These are phyloP conservation scores for Lepetodrilus schrolli DNA, from an alignment of 2,888 invertebrate genomes.

Conservation along the genomic window DNA sequence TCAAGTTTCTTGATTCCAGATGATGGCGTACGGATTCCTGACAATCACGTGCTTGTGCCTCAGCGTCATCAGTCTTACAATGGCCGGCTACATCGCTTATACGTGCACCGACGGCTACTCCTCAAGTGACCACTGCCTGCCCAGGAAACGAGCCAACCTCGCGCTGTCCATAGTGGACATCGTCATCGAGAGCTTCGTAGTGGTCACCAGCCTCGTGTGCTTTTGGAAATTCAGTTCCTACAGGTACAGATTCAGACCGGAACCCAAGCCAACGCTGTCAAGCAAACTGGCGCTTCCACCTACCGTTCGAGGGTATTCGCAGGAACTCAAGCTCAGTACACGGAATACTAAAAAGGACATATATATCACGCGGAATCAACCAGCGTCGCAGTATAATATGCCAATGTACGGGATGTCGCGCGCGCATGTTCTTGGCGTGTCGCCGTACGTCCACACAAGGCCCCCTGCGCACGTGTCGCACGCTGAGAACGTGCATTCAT, in stretches of 20 bases:
- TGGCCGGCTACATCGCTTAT: not conserved
- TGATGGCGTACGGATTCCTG: conserved; percentile 6
- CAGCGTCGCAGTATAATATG: too few relatives aligned
- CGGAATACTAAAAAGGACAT: too few relatives aligned
- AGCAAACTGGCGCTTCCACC: too few relatives aligned
- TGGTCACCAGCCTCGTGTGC: not conserved
- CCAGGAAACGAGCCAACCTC: conserved; percentile 2
- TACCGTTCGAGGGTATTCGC: too few relatives aligned
- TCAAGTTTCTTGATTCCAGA: not conserved
- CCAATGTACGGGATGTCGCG: too few relatives aligned
- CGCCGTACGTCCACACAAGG: too few relatives aligned
- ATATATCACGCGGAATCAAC: too few relatives aligned
- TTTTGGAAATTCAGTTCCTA: conserved; percentile 12
- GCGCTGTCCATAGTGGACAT: conserved; percentile 17
- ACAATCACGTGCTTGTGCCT: not conserved
- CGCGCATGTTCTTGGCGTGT: too few relatives aligned
- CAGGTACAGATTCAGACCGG: not conserved
- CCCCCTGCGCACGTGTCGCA: too few relatives aligned
- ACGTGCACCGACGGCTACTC: not conserved
- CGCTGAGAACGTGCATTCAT: too few relatives aligned
- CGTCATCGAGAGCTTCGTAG: conserved; percentile 7
- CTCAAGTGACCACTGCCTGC: not conserved
- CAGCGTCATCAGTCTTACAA: not conserved
- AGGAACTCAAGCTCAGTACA: too few relatives aligned
- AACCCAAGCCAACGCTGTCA: too few relatives aligned